Base-by-base conservation (phyloP, 2,888 invertebrate species). In the Dolomedes plantarius region DNA sequence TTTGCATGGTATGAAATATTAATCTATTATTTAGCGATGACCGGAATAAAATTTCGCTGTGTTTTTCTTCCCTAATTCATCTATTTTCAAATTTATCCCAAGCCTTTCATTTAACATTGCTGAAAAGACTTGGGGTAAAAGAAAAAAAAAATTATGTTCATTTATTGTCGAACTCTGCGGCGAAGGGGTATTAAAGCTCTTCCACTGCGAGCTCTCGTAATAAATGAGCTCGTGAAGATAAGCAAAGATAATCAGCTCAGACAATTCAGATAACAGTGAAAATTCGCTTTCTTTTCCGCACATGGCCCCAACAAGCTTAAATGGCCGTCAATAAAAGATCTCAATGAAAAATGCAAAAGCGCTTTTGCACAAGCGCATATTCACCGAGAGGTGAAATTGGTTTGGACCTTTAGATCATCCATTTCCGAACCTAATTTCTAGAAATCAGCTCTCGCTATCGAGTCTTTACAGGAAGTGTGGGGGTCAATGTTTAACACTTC, bases 401-500 rank as follows among this genome's bases (percentile, higher is more conserved):
- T 62, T 62, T 74, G 27, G 11, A 56, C 73, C 73, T 36, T 23
- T n/a, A 13, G 16, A 74, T 56, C 73, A 74, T 74, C 62, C 39
- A 62, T 62, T 62, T 67, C 31, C 41, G 23, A 29, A 74, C 67
- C 74, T 67, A 81, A 74, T 81, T 81, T 81, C 41, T 23, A 19
- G 65, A 72, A 56, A 79, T 79, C 71, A 65, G 31, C 27, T 41
- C 28, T n/a, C 11, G 41, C 72, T 29, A 79, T 79, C 79, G 36
- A 65, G 29, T 19, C 16, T 13, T n/a, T 11, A 39, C 32, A 64
- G 41, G 75, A 68, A 67, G 68, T 65, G 41, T 46, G 28, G 64
- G 81, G 67, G 73, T 81, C 81, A 74, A 68, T 68, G 81, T 69
- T 81, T 81, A 81, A 68, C 81, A 74, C 74, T 65, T 81, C 74